phyloP scores from a whole-genome alignment of 2,888 invertebrate genomes.

The Tetropium fuscum region DNA sequence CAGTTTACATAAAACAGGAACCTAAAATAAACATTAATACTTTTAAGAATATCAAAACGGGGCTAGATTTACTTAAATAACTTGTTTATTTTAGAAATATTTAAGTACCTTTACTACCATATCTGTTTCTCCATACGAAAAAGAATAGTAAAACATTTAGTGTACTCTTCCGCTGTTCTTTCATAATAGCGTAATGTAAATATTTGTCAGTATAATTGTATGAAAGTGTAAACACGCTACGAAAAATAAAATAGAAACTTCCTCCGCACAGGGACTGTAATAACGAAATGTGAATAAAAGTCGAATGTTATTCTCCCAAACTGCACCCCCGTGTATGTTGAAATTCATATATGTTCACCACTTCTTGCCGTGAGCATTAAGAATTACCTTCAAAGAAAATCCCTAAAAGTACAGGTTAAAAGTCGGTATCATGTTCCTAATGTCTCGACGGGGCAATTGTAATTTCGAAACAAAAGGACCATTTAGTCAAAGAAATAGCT shows the following conservation, averaged over 20 bases:
- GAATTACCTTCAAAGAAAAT: conserved; percentile 9
- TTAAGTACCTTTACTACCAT: conserved; percentile 37
- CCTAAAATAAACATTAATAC: conserved; percentile 53
- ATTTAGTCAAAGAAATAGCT: conserved; percentile 63
- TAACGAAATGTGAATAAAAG: conserved; percentile 1
- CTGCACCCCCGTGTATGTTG: conserved; percentile 9
- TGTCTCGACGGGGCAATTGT: conserved; percentile 64
- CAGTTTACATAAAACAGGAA: conserved; percentile 50
- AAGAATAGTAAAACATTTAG: conserved; percentile 41
- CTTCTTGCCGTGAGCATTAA: not conserved
- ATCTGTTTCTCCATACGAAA: conserved; percentile 24
- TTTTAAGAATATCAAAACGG: conserved; percentile 43
- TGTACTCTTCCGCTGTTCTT: conserved; percentile 49
- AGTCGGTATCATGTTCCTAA: conserved; percentile 47
- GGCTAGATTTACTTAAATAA: conserved; percentile 24
- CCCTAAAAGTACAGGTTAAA: conserved; percentile 12
- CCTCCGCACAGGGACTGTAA: not conserved
- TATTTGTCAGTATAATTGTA: conserved; percentile 51
- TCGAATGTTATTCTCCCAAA: not conserved
- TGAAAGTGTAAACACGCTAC: conserved; percentile 27
- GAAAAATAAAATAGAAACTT: conserved; percentile 16
- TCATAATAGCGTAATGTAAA: conserved; percentile 49
- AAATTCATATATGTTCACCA: conserved; percentile 21
- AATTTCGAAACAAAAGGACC: conserved; percentile 63
- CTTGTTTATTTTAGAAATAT: conserved; percentile 38